Evolutionary conservation across 2,888 invertebrate genomes (phyloP).

Genomic region (Theodoxus fluviatilis): DNA sequence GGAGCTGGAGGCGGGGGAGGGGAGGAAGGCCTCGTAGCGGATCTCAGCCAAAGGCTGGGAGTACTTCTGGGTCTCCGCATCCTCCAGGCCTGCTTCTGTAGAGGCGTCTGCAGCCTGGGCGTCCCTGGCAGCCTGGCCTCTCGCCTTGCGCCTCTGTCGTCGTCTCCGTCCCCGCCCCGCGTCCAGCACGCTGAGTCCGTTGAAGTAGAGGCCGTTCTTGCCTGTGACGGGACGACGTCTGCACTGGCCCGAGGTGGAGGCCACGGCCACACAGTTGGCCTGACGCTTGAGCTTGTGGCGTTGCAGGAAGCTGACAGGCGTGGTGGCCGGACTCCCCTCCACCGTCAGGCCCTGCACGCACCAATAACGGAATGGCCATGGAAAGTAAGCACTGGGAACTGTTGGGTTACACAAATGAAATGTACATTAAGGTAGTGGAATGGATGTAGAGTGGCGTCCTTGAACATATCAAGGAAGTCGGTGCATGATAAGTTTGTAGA

Average conservation of each 20-base stretch:
- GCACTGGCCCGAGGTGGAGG: slow-evolving; percentile 26
- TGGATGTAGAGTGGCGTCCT: too few relatives aligned
- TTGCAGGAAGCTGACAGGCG: slow-evolving; percentile 36
- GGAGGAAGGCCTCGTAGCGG: slow-evolving; percentile 37
- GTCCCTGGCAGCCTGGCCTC: too few relatives aligned
- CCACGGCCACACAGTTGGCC: slow-evolving; percentile 35
- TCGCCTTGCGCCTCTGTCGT: not conserved
- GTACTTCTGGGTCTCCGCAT: slow-evolving; percentile 3
- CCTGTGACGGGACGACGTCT: slow-evolving; percentile 21
- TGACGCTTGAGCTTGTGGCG: slow-evolving; percentile 34
- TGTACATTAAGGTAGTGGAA: too few relatives aligned
- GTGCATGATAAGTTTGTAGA: too few relatives aligned
- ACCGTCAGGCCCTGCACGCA: too few relatives aligned
- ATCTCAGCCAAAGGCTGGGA: slow-evolving; percentile 31
- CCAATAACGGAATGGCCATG: too few relatives aligned
- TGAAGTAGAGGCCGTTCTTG: too few relatives aligned
- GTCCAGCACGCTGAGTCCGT: not conserved
- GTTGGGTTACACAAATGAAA: too few relatives aligned
- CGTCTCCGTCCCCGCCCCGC: not conserved
- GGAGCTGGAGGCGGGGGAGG: slow-evolving; percentile 37
- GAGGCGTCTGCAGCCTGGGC: too few relatives aligned
- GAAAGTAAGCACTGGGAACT: too few relatives aligned
- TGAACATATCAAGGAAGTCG: too few relatives aligned
- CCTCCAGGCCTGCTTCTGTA: slow-evolving; percentile 1
- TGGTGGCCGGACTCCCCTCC: too few relatives aligned